Base-by-base conservation (phyloP, 2,113 vertebrate genomes). In the Phyllostomus hastatus region DNA sequence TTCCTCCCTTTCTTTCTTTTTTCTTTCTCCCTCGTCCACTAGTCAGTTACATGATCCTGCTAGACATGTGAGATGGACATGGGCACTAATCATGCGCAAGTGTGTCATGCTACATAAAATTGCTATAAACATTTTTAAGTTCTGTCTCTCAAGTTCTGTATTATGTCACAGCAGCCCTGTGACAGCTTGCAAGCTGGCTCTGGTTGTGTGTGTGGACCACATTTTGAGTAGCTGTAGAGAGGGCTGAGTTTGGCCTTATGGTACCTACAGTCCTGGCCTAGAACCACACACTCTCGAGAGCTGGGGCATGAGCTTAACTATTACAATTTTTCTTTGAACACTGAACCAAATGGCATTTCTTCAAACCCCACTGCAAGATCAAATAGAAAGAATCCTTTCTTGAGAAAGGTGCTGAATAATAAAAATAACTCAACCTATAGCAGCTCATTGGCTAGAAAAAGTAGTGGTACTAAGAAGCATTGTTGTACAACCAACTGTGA, bases 251-350 rank as follows among this genome's bases (percentile, higher is more conserved):
- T 31, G 7, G 46, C 26, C 17, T 28, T 11, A 0, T 4, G 16
- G 10, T 16, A 20, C 6, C 0, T n/a, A 35, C 0, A 57, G 11
- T 4, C 22, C 46, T 17, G 57, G 10, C n/a, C 70, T n/a, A 22
- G 48, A 70, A n/a, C 52, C 46, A 10, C 1, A 14, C 24, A 5
- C 46, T 89, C 52, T 79, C 33, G 38, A 41, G 38, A 41, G 14
- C 54, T 35, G 50, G 10, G 17, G 31, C 24, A 4, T 38, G 12
- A 80, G 11, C 15, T 59, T 76, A 26, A 86, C 46, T 52, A 4
- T 70, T 54, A 76, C 50, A 26, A 33, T 41, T 88, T 82, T 86
- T 46, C 78, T 91, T 43, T 69, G 87, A 66, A 26, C 41, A 17
- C 10, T 11, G 22, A 81, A 33, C 28, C 66, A 31, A 79, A n/a